Conservation (phyloP, 2,113 vertebrate species). For the Brachyhypopomus occidentalis region DNA sequence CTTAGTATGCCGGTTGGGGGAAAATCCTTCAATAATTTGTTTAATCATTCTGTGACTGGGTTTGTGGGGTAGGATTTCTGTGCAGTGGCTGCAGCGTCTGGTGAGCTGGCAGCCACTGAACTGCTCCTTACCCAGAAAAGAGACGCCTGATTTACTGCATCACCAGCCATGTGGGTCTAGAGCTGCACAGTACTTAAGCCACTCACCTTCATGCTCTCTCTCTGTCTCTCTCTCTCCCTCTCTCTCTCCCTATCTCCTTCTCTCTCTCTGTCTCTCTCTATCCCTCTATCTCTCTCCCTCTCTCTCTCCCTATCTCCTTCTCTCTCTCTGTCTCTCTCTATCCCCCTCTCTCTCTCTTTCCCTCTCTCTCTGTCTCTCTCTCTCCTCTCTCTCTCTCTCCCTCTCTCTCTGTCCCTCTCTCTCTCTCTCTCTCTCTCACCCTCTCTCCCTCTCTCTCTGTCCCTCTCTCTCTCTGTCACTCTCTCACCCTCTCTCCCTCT, state of each 20-base stretch:
- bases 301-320: not conserved
- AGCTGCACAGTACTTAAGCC: conserved; percentile 1
- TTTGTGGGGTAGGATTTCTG: no score
- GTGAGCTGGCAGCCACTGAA: not conserved
- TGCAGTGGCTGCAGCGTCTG: no score
- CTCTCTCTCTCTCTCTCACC: not conserved
- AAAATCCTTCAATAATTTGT: no score
- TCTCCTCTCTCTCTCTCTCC: not conserved
- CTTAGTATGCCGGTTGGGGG: not conserved
- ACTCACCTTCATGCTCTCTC: conserved; percentile 23
- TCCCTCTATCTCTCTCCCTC: not conserved
- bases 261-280: not conserved
- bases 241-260: conserved; percentile 1
- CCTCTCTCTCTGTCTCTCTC: not conserved
- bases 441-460: no score
- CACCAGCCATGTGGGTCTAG: not conserved
- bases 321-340: no score
- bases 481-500: not conserved
- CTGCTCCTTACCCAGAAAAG: not conserved
- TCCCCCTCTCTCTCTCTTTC: no score
- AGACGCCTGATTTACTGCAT: conserved; percentile 10
- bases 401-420: not conserved
- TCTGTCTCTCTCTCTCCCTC: not conserved
- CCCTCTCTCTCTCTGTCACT: no score
- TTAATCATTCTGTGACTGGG: no score